Evolutionary conservation across 2,888 invertebrate species (phyloP), one percentile per base, ranked within the genome.

Genomic region (Pemphredon lugubris): DNA sequence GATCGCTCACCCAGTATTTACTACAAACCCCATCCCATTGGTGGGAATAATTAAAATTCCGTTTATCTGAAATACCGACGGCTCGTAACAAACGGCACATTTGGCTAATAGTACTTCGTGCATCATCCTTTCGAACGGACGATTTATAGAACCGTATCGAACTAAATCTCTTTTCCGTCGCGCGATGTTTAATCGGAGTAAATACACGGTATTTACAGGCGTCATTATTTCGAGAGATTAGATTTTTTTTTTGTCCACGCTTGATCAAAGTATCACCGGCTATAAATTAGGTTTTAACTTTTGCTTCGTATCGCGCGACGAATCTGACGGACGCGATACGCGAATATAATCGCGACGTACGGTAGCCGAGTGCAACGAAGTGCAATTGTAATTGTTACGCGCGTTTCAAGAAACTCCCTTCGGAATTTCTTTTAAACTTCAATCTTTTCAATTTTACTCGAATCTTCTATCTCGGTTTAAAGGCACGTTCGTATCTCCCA

Each of bases 31-130:
- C 9, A 21, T 11, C 14, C 44, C n/a, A 14, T 30, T 32, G 57
- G 26, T 55, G 14, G 30, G 18, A 58, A 63, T 59, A 69, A 75
- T 75, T 79, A 70, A 79, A 75, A 77, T 77, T 78, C 69, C 60
- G 50, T 13, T 57, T 44, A 57, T 50, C 34, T 32, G 21, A 30
- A 14, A 20, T 51, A 59, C 26, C 42, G 65, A 37, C 40, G 21
- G 26, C 42, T 26, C 34, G 55, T 59, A 78, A 75, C 63, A 61
- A 70, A 75, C 59, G 66, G 70, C 68, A 55, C 65, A 66, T 69
- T 74, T 53, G 47, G 58, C 54, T 69, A 78, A 78, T 66, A 57
- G 75, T 42, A 9, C 44, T 40, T 42, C 32, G 21, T 50, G 57
- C 40, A 32, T 64, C 50, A 44, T 40, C 59, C 61, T 58, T 51